Evolutionary conservation across 2,888 invertebrate species (phyloP).

Genomic region (Eucera pruinosa): DNA sequence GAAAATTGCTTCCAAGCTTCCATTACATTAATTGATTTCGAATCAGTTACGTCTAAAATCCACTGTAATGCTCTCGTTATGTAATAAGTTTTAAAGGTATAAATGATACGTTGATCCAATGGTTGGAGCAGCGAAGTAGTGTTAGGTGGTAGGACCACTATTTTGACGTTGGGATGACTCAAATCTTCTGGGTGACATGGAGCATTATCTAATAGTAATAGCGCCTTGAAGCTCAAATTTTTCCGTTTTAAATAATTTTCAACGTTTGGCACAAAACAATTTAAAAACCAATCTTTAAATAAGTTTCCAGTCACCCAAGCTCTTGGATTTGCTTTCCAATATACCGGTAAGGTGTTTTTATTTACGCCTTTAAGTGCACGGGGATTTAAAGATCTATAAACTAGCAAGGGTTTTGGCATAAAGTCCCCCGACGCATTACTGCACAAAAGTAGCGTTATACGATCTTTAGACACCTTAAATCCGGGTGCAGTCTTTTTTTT

Average conservation of each 20-base stretch:
- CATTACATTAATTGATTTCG: slow-evolving; percentile 43
- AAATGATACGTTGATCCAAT: slow-evolving; percentile 32
- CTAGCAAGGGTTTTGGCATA: slow-evolving; percentile 68
- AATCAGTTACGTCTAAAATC: slow-evolving; percentile 38
- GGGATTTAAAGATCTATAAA: slow-evolving; percentile 21
- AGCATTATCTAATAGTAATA: slow-evolving; percentile 1
- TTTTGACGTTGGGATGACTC: slow-evolving; percentile 1
- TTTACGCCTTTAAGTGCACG: slow-evolving; percentile 42
- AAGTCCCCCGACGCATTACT: slow-evolving; percentile 9
- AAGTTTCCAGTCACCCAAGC: slow-evolving; percentile 36
- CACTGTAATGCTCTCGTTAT: slow-evolving; percentile 22
- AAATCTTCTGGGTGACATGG: neutral
- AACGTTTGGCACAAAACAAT: slow-evolving; percentile 31
- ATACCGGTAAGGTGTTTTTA: slow-evolving; percentile 68
- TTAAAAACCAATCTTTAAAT: slow-evolving; percentile 36
- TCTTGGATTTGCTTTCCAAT: slow-evolving; percentile 72
- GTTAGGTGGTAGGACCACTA: slow-evolving; percentile 22
- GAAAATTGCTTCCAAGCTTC: slow-evolving; percentile 46
- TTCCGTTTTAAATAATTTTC: slow-evolving; percentile 1
- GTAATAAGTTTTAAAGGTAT: slow-evolving; percentile 14
- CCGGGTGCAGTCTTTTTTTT: slow-evolving; percentile 16
- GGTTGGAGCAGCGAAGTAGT: slow-evolving; percentile 17
- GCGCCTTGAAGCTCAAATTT: neutral
- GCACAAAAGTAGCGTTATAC: slow-evolving; percentile 16
- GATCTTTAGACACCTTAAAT: slow-evolving; percentile 26